phyloP scores from a whole-genome alignment of 2,797 vertebrate species.

The Gorsachius magnificus region DNA sequence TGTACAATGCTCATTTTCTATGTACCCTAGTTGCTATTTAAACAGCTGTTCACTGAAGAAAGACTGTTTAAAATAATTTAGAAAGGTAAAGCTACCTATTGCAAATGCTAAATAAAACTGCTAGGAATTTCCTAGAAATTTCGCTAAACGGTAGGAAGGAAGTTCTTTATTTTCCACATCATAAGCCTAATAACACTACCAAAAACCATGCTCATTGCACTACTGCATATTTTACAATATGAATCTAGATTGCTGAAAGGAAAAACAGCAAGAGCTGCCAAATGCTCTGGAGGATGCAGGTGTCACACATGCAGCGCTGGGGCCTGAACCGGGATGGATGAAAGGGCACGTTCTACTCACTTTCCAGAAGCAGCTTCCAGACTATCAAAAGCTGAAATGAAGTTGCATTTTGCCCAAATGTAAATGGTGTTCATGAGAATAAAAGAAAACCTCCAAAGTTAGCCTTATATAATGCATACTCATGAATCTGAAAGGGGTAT shows the following conservation, averaged over 20 bases:
- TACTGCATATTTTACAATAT: neutral
- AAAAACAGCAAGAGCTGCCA: neutral
- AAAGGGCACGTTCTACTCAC: neutral
- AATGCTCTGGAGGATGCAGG: neutral
- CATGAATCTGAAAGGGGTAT: neutral
- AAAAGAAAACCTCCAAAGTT: neutral
- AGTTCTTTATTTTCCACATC: slow-evolving; percentile 46
- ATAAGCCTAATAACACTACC: slow-evolving; percentile 30
- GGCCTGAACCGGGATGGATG: neutral
- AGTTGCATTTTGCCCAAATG: slow-evolving; percentile 13
- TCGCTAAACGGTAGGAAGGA: slow-evolving; percentile 38
- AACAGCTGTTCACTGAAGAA: slow-evolving; percentile 41
- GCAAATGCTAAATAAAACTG: slow-evolving; percentile 63
- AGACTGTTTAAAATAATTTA: slow-evolving; percentile 46
- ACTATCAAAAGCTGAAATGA: neutral
- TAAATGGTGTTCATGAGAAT: slow-evolving; percentile 23
- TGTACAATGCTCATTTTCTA: neutral
- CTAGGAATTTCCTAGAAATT: slow-evolving; percentile 44
- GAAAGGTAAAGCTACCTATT: slow-evolving; percentile 42
- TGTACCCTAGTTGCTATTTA: neutral
- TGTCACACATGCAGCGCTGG: accelerated
- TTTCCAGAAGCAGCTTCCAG: slow-evolving; percentile 20
- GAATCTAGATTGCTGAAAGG: slow-evolving; percentile 28
- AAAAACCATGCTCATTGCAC: neutral
- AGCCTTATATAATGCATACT: neutral